phyloP scores from a whole-genome alignment of 1,140 invertebrate genomes.

The Metopolophium dirhodum region DNA sequence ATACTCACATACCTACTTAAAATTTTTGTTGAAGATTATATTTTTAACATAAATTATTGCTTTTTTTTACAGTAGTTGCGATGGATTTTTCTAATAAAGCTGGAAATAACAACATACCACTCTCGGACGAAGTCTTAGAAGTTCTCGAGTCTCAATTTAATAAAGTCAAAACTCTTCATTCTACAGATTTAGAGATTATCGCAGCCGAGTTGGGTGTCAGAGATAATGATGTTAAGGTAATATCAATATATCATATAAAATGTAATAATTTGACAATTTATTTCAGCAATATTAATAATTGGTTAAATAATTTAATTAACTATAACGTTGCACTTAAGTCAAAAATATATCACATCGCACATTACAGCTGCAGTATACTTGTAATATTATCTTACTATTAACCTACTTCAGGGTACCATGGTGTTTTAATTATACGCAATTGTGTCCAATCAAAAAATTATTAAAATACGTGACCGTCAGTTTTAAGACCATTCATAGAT shows the following conservation, averaged over 20 bases:
- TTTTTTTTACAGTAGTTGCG: neutral
- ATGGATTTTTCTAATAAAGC: conserved; percentile 30
- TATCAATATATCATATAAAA: neutral
- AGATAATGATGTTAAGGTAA: conserved; percentile 66
- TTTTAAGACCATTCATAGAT: neutral
- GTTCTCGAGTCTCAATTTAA: conserved; percentile 66
- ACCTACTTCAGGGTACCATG: neutral
- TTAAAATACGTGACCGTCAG: neutral
- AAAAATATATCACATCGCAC: neutral
- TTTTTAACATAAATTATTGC: neutral
- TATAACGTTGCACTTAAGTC: neutral
- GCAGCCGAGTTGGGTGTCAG: conserved; percentile 67
- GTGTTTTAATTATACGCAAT: neutral
- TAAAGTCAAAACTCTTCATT: conserved; percentile 66
- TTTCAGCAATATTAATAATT: neutral
- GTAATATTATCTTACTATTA: neutral
- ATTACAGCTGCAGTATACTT: neutral
- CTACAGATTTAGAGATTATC: conserved; percentile 65
- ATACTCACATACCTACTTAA: neutral
- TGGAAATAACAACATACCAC: neutral
- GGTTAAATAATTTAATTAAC: neutral
- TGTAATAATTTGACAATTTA: neutral
- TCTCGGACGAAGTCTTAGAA: conserved; percentile 65
- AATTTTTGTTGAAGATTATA: neutral
- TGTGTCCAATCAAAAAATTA: conserved; percentile 20